Conservation (phyloP, 2,888 invertebrate genomes). For the Amblyjoppa fuscipennis region DNA sequence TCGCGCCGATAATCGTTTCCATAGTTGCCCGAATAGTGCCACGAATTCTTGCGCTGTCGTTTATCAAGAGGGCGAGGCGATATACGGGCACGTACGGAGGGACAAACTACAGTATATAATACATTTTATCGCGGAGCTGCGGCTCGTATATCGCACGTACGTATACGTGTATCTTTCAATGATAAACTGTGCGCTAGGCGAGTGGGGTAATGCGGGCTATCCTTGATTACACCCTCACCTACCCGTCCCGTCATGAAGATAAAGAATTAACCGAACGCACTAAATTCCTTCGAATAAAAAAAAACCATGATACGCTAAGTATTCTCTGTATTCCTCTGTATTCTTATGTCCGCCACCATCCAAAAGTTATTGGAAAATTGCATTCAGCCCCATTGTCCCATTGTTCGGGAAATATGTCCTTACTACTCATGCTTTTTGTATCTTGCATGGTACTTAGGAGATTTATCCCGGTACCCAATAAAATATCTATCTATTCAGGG, state of each 20-base stretch:
- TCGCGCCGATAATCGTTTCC: constrained; percentile 63
- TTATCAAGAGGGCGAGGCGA: constrained; percentile 60
- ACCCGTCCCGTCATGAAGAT: not conserved
- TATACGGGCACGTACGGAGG: constrained; percentile 49
- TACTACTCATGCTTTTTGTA: too few species aligned
- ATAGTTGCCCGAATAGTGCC: constrained; percentile 41
- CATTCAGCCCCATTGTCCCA: too few species aligned
- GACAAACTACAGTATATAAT: constrained; percentile 41
- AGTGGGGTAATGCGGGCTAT: constrained; percentile 1
- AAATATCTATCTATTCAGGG: too few species aligned
- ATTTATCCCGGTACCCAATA: too few species aligned
- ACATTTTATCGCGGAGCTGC: constrained; percentile 30
- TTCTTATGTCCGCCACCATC: too few species aligned
- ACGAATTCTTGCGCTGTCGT: constrained; percentile 51
- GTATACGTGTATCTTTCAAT: not conserved
- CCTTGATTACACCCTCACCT: not conserved
- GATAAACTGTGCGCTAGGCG: not conserved
- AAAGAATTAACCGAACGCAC: not conserved
- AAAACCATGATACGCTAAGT: too few species aligned
- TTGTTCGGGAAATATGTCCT: too few species aligned
- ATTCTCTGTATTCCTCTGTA: too few species aligned
- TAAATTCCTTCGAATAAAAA: too few species aligned
- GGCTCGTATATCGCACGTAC: not conserved
- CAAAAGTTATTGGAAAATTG: too few species aligned
- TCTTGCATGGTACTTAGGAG: too few species aligned